Evolutionary conservation across 1,140 invertebrate genomes (phyloP), one percentile per base, ranked within the genome.

Genomic region (Diachasma alloeum): DNA sequence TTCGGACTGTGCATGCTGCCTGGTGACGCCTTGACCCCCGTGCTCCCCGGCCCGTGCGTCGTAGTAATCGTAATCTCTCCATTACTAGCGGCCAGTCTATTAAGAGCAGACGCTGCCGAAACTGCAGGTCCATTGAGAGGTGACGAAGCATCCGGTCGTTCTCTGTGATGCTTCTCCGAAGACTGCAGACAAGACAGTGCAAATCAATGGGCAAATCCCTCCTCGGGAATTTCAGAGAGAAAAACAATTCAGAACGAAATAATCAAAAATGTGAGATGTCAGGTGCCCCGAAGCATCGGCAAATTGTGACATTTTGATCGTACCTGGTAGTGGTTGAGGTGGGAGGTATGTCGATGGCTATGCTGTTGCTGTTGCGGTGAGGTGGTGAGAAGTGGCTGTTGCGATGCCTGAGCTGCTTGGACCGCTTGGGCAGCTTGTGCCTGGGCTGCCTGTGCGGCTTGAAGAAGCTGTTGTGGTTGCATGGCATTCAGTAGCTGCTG

Each of bases 11-110:
- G 87, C 76, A 88, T 82, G 82, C 85, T 89, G 22, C 81, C 83
- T 0, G 89, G 87, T 11, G 87, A 87, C 6, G 87, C 82, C 75
- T 89, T 89, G 31, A 88, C 72, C 26, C 83, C 83, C 42, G 71
- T 79, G 46, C 81, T 76, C 13, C 91, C 90, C 63, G 91, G 91
- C 48, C 92, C 92, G 77, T 93, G 90, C 44, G 93, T 93, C 63
- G 94, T 94, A 68, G 94, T 95, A 82, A 96, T 95, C 39, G 94
- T 95, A 56, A 95, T 92, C 89, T 95, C 95, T 19, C 94, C 93
- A 82, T 95, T 95, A 73, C 91, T 93, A 56, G 93, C 91, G 66
- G 93, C 92, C 77, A 95, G 90, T 90, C 94, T 92, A 84, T 91
- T 92, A 48, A 93, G 90, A 74, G 88, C 87, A 22, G 89, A 87